Percentiles rank a stretch among this genome's conserved stretches.
phyloP scores from a whole-genome alignment of 2,888 invertebrate species.

The Cheilosia urbana region DNA sequence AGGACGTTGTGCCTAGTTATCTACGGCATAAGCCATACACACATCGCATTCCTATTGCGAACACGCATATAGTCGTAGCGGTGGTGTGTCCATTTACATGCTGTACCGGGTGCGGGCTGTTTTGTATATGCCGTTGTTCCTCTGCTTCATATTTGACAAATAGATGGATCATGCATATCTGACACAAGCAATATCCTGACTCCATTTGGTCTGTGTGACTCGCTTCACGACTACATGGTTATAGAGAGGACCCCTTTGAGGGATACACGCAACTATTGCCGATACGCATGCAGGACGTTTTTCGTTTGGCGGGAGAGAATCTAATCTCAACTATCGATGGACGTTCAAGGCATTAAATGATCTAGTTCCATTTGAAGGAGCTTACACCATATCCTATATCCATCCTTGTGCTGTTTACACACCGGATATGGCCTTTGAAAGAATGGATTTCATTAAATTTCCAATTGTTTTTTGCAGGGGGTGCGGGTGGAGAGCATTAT shows the following conservation, averaged over 20 bases:
- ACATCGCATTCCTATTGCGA: constrained; percentile 36
- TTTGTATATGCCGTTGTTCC: constrained; percentile 5
- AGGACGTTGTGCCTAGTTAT: constrained; percentile 37
- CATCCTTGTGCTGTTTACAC: constrained; percentile 6
- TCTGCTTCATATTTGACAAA: constrained; percentile 57
- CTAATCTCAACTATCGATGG: constrained; percentile 44
- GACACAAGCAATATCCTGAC: constrained; percentile 61
- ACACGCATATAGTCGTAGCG: constrained; percentile 42
- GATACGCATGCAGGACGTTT: constrained; percentile 24
- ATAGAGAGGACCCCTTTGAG: background rate
- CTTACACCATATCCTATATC: background rate
- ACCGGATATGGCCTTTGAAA: constrained; percentile 36
- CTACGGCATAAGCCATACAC: constrained; percentile 31
- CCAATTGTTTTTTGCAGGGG: constrained; percentile 32
- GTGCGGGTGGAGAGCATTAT: constrained; percentile 6
- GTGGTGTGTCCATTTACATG: constrained; percentile 10
- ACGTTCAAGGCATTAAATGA: constrained; percentile 44
- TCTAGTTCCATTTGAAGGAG: constrained; percentile 29
- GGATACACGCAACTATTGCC: constrained; percentile 34
- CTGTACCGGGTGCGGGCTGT: background rate
- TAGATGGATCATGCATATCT: constrained; percentile 61
- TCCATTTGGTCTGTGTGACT: constrained; percentile 7
- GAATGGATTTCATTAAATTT: constrained; percentile 50
- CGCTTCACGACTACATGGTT: constrained; percentile 3
- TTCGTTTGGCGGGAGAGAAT: constrained; percentile 3